A percentile compares a stretch with the other conserved stretches of the same genome.
These are phyloP conservation scores for Ylistrum balloti DNA, from an alignment of 1,140 invertebrate species.

Conservation along the genomic window DNA sequence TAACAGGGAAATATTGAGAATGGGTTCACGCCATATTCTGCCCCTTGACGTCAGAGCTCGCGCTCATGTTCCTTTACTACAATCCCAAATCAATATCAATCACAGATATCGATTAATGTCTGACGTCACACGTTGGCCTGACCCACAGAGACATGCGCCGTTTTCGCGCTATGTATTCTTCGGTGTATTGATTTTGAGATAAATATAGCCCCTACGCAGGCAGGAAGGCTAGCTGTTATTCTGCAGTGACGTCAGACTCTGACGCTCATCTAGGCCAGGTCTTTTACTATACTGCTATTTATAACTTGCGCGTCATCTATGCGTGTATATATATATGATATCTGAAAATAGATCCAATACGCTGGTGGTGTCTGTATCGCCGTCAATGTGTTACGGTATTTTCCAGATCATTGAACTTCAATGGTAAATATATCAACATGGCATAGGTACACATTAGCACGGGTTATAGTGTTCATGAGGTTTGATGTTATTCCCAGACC, in stretches of 20 bases:
- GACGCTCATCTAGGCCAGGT: constrained; percentile 13
- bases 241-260: background rate
- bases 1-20: background rate
- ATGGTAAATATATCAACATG: background rate
- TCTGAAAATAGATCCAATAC: background rate
- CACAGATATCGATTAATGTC: background rate
- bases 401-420: background rate
- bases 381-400: background rate
- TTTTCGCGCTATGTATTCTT: constrained; percentile 39
- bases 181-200: background rate
- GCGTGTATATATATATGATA: constrained; percentile 12
- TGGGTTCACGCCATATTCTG: constrained; percentile 1
- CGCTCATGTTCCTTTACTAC: constrained; percentile 1
- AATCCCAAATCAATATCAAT: background rate
- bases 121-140: background rate
- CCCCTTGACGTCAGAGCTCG: constrained; percentile 11
- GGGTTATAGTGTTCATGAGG: background rate
- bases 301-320: constrained; percentile 26
- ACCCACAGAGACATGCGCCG: constrained; percentile 14
- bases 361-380: background rate
- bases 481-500: background rate
- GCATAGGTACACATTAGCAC: no score
- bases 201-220: background rate
- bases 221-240: constrained; percentile 20
- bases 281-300: background rate